A percentile compares a stretch with the other conserved stretches of the same genome.
Conservation (phyloP, 92 coral and sea anemone species). For the Diadumene lineata region DNA sequence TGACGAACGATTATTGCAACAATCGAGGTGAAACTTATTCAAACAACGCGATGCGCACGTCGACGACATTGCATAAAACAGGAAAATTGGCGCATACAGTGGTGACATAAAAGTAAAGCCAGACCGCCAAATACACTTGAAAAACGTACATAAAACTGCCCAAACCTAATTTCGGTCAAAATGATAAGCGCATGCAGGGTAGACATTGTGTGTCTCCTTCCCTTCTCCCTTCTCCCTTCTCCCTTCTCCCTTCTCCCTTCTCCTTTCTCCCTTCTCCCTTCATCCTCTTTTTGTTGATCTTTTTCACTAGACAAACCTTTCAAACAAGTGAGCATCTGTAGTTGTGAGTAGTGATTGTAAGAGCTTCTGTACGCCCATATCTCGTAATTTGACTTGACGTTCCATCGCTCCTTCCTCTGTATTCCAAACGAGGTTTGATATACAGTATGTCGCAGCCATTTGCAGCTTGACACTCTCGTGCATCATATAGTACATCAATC, state of each 20-base stretch:
- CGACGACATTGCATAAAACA: no score
- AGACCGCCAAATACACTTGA: no score
- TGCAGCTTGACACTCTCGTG: conserved; percentile 95
- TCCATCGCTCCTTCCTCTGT: conserved; percentile 91
- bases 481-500: conserved; percentile 92
- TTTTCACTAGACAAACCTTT: conserved; percentile 58
- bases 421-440: conserved; percentile 96
- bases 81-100: no score
- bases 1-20: no score
- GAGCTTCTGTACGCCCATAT: conserved; percentile 91
- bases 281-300: neutral
- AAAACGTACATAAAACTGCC: no score
- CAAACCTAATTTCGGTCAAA: no score
- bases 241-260: neutral
- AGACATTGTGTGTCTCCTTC: no score
- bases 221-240: neutral
- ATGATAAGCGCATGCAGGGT: no score
- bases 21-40: no score
- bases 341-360: conserved; percentile 90
- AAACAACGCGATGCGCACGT: no score
- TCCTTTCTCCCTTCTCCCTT: neutral
- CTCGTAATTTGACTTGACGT: conserved; percentile 84
- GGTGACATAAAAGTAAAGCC: no score
- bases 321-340: conserved; percentile 82
- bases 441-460: conserved; percentile 94